Evolutionary conservation across 2,888 invertebrate genomes (phyloP).

Genomic region (Encarsia formosa): DNA sequence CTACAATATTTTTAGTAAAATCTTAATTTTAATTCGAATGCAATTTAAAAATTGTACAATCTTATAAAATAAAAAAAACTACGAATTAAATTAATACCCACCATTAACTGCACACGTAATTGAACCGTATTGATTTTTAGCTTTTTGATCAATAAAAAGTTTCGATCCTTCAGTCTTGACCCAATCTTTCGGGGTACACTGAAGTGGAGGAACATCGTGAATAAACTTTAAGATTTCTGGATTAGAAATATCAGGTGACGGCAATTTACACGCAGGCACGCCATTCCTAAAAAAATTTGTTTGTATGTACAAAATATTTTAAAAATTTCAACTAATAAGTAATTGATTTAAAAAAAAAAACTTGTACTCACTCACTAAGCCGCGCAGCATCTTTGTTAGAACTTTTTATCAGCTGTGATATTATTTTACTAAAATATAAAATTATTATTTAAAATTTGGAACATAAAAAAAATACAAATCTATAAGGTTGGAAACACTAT

Average conservation of each 20-base stretch:
- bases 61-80: too few relatives aligned
- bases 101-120: constrained; percentile 47
- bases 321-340: not conserved
- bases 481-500: too few relatives aligned
- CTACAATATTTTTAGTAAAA: too few relatives aligned
- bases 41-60: too few relatives aligned
- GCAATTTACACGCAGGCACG: constrained; percentile 59
- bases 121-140: constrained; percentile 48
- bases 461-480: not conserved
- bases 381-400: constrained; percentile 34
- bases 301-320: not conserved
- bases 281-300: constrained; percentile 36
- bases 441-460: not conserved
- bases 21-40: too few relatives aligned
- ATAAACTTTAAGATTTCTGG: constrained; percentile 73
- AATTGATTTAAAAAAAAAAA: not conserved
- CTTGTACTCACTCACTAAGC: constrained; percentile 32
- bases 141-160: constrained; percentile 55
- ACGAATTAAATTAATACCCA: too few relatives aligned
- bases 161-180: constrained; percentile 58
- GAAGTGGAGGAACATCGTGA: constrained; percentile 58
- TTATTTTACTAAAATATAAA: constrained; percentile 36
- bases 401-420: constrained; percentile 42
- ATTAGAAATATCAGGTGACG: constrained; percentile 63
- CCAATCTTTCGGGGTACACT: constrained; percentile 72